phyloP scores from a whole-genome alignment of 2,888 invertebrate genomes.

The Drosophila kuntzei region DNA sequence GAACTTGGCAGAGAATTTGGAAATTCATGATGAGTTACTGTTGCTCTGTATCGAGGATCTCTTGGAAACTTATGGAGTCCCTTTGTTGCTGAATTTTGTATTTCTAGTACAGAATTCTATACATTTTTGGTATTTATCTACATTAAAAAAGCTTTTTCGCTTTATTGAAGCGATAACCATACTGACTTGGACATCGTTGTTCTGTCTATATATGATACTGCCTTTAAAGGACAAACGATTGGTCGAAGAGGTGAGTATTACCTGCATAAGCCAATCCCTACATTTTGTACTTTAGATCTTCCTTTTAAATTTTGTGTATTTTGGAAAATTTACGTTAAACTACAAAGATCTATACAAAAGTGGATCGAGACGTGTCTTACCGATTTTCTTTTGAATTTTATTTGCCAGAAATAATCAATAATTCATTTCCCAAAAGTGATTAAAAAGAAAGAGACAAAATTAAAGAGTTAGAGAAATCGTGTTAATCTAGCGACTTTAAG shows the following conservation, averaged over 20 bases:
- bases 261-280: background rate
- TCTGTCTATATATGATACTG: slow-evolving; percentile 11
- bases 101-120: slow-evolving; percentile 8
- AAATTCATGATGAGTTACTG: slow-evolving; percentile 24
- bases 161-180: background rate
- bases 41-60: slow-evolving; percentile 30
- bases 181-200: background rate
- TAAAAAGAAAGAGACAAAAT: too few species aligned
- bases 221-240: slow-evolving; percentile 24
- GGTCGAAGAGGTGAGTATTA: slow-evolving; percentile 20
- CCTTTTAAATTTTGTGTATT: background rate
- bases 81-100: slow-evolving; percentile 13
- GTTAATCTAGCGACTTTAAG: too few species aligned
- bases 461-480: too few species aligned
- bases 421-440: too few species aligned
- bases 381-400: too few species aligned
- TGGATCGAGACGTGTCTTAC: too few species aligned
- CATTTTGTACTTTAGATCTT: background rate
- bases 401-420: too few species aligned
- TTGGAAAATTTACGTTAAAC: too few species aligned
- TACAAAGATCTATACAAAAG: too few species aligned
- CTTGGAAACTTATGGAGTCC: slow-evolving; percentile 17
- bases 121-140: slow-evolving; percentile 16
- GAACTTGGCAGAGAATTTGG: slow-evolving; percentile 3
- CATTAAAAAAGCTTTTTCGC: slow-evolving; percentile 8